Percentiles rank a stretch among this genome's conserved stretches.
Evolutionary conservation across 2,888 invertebrate genomes (phyloP).

Genomic region (Drosophila melanosoma): DNA sequence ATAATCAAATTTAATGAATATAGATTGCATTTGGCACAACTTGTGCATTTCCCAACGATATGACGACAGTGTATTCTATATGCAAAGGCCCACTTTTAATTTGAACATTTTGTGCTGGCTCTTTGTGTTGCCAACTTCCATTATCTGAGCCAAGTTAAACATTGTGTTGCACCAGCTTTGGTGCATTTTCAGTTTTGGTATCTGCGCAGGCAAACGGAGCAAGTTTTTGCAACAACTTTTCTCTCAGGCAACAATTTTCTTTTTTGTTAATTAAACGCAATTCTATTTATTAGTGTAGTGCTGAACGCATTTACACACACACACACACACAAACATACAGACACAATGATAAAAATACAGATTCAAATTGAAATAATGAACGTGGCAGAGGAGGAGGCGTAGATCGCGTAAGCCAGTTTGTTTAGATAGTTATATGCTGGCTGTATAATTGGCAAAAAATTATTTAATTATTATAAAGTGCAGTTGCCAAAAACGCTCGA

Average conservation of each 20-base stretch:
- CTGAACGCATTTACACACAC: constrained; percentile 27
- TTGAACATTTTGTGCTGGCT: constrained; percentile 24
- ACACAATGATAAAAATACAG: not conserved
- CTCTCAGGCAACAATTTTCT: constrained; percentile 61
- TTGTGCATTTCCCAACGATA: constrained; percentile 14
- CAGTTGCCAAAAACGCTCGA: constrained; percentile 40
- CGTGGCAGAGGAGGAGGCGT: constrained; percentile 8
- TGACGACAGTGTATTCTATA: constrained; percentile 14
- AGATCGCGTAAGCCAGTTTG: constrained; percentile 41
- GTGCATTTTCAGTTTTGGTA: constrained; percentile 6
- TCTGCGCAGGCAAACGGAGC: constrained; percentile 45
- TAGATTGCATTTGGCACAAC: constrained; percentile 45
- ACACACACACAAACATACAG: not conserved
- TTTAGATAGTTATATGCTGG: constrained; percentile 50
- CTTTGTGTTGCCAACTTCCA: constrained; percentile 48
- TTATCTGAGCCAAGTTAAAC: constrained; percentile 59
- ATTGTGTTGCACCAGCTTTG: constrained; percentile 37
- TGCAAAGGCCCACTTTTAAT: constrained; percentile 34
- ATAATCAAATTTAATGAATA: constrained; percentile 49
- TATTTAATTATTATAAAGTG: constrained; percentile 80
- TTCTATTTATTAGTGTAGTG: constrained; percentile 70
- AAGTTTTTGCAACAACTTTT: constrained; percentile 65
- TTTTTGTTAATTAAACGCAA: constrained; percentile 76
- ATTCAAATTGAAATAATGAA: constrained; percentile 26
- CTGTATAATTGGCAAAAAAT: constrained; percentile 75